Percentiles rank a stretch among this genome's conserved stretches.
phyloP scores from a whole-genome alignment of 2,888 invertebrate genomes.

The Operophtera brumata region DNA sequence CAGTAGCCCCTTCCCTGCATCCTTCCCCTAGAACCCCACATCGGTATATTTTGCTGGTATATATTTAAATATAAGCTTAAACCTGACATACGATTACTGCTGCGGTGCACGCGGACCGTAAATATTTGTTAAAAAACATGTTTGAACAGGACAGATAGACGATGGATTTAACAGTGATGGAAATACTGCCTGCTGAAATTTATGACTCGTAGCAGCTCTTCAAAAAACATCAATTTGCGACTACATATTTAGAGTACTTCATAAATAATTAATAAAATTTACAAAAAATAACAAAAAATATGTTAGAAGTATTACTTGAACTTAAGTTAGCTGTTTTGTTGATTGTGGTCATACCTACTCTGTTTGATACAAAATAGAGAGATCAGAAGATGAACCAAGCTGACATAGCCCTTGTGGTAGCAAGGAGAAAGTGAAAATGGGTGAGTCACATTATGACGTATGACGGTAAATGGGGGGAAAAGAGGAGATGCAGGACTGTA shows the following conservation, averaged over 20 bases:
- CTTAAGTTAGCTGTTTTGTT: neutral
- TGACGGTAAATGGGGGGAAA: no score
- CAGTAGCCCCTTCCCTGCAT: slow-evolving; percentile 19
- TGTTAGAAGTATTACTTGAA: no score
- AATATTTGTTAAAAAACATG: slow-evolving; percentile 62
- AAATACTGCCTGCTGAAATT: slow-evolving; percentile 32
- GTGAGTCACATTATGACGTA: no score
- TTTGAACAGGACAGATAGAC: slow-evolving; percentile 52
- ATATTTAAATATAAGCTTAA: slow-evolving; percentile 65
- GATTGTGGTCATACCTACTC: no score
- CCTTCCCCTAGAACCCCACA: slow-evolving; percentile 30
- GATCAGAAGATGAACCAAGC: no score
- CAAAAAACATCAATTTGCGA: neutral
- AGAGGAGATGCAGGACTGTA: no score
- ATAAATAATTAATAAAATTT: no score
- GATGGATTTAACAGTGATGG: slow-evolving; percentile 39
- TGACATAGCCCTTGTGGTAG: no score
- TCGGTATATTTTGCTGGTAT: slow-evolving; percentile 54
- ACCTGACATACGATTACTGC: slow-evolving; percentile 65
- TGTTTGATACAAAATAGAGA: no score
- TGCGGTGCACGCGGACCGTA: slow-evolving; percentile 52
- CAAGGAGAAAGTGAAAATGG: no score
- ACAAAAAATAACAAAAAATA: no score
- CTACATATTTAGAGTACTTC: no score
- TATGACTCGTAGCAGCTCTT: slow-evolving; percentile 9